Evolutionary conservation across 2,797 vertebrate genomes (phyloP).

Genomic region (Poecilia gillii): DNA sequence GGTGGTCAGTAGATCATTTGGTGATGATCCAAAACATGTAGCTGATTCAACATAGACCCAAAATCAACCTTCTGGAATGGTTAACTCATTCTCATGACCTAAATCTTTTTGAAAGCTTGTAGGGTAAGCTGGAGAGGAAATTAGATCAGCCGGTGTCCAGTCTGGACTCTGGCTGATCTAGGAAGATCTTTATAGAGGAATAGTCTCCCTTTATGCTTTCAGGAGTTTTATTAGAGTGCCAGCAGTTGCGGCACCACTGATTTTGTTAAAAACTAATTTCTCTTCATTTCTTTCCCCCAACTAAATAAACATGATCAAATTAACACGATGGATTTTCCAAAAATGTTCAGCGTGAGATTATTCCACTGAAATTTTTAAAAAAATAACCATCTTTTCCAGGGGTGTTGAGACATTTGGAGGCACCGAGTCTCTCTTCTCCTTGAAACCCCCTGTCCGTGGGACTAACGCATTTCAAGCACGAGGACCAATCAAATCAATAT

Average conservation of each 20-base stretch:
- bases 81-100: no score
- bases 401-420: background rate
- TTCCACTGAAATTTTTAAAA: background rate
- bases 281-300: background rate
- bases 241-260: background rate
- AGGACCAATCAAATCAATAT: slow-evolving; percentile 52
- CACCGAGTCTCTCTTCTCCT: background rate
- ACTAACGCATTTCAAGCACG: slow-evolving; percentile 30
- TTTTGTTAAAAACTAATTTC: background rate
- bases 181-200: background rate
- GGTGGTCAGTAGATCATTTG: background rate
- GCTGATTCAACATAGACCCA: background rate
- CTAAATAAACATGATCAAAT: background rate
- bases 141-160: background rate
- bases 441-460: slow-evolving; percentile 22
- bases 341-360: background rate
- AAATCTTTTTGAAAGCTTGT: background rate
- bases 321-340: background rate
- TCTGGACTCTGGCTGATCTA: background rate
- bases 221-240: background rate
- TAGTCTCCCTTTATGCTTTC: background rate
- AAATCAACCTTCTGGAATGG: background rate
- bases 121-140: background rate
- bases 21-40: background rate
- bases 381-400: background rate